These are phyloP conservation scores for Ladona fulva DNA, from an alignment of 1,140 invertebrate species.

Conservation along the genomic window DNA sequence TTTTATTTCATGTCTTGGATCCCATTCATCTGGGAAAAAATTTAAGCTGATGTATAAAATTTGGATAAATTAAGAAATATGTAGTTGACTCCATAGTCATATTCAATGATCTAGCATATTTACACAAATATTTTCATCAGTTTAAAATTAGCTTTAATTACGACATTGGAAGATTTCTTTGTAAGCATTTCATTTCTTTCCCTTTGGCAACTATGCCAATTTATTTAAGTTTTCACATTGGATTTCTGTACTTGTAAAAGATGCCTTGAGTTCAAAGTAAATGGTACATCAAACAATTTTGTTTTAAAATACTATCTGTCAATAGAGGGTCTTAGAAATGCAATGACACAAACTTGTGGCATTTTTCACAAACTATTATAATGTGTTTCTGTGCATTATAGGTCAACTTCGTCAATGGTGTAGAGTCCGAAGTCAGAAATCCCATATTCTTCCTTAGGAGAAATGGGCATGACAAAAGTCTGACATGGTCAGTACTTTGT, in stretches of 20 bases:
- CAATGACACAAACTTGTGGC: background rate
- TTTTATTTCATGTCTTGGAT: background rate
- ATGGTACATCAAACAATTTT: background rate
- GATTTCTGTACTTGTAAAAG: background rate
- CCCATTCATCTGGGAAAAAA: background rate
- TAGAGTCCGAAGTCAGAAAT: no score
- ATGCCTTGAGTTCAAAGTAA: background rate
- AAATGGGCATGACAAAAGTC: no score
- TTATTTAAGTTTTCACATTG: background rate
- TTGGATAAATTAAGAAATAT: slow-evolving; percentile 7
- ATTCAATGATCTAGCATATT: background rate
- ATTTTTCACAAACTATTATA: background rate
- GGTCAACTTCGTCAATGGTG: no score
- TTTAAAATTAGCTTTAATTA: background rate
- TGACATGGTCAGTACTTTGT: no score
- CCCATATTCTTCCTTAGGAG: no score
- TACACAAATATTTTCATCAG: background rate
- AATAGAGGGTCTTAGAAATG: background rate
- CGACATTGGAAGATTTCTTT: background rate
- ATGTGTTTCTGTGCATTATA: background rate
- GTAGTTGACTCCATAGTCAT: background rate
- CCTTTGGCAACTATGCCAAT: background rate
- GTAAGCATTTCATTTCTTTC: background rate
- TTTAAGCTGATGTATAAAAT: background rate
- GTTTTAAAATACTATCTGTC: background rate